Base-by-base conservation (phyloP, 1,140 invertebrate species). In the Cardiocondyla obscurior region DNA sequence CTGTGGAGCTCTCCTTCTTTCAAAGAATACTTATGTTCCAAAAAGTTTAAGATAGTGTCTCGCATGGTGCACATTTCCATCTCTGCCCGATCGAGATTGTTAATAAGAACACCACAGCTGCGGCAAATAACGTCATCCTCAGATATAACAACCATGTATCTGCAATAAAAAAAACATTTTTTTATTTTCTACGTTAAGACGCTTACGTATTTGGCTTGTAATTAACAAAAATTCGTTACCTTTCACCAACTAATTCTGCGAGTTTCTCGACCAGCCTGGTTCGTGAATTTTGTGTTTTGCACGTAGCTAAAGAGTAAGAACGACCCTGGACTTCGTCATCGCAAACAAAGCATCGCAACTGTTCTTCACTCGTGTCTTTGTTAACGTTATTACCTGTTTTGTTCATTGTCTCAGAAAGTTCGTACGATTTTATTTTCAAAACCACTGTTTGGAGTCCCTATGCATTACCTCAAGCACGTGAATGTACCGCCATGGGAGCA, bases 101-200 rank as follows among this genome's bases (percentile, higher is more conserved):
- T 94, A 25, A 94, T 90, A 28, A 94, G 87, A 70, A 90, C 91
- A 3, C 92, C 92, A 84, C 94, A 94, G 28, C 90, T 92, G 33
- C 93, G 86, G 85, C 94, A 94, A 82, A 94, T 94, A 3, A 93
- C 86, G 85, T 94, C 94, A 76, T 94, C 92, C 81, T 94, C 92
- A 1, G 93, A 92, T 81, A 94, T 92, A 2, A 94, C 90, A 57
- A 94, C 90, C 89, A 94, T 91, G 25, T 94, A 94, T 73, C 93
- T 94, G 49, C 55, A 12, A 33, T 5, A 55, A 30, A 5, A 70
- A 85, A 16, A 70, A 28, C 25, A 77, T 33, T 46, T 39, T 60
- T 44, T 46, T 36, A 44, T 33, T 44, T 19, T n/a, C n/a, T 46
- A 33, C n/a, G 16, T 42, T 12, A 3, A 12, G 12, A 0, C 12